A percentile compares a stretch with the other conserved stretches of the same genome.
Evolutionary conservation across 2,113 vertebrate species (phyloP).

Genomic region (Oncorhynchus tshawytscha): DNA sequence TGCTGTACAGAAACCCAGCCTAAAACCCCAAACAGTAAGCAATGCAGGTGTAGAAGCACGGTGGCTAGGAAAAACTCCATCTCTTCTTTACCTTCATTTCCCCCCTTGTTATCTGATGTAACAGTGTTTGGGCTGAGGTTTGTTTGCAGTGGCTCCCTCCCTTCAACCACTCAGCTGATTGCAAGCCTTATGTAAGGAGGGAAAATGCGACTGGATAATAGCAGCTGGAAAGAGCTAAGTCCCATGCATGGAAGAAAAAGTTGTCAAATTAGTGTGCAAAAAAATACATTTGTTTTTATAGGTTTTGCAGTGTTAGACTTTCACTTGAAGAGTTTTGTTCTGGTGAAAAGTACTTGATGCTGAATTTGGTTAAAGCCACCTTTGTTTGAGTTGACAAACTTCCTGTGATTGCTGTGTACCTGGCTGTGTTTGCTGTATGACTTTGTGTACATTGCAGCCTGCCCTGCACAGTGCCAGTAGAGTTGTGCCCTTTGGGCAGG

Average conservation of each 20-base stretch:
- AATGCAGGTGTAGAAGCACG: too few relatives aligned
- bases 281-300: too few relatives aligned
- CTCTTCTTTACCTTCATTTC: slow-evolving; percentile 29
- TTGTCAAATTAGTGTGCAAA: too few relatives aligned
- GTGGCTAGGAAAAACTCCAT: not conserved
- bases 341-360: too few relatives aligned
- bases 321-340: too few relatives aligned
- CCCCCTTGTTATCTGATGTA: slow-evolving; percentile 51
- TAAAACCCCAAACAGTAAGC: too few relatives aligned
- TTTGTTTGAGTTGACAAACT: too few relatives aligned
- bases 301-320: too few relatives aligned
- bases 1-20: too few relatives aligned
- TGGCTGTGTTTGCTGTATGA: not conserved
- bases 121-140: slow-evolving; percentile 37
- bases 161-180: slow-evolving; percentile 76
- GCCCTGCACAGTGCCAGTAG: not conserved
- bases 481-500: slow-evolving; percentile 21
- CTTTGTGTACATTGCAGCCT: not conserved
- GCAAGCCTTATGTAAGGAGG: slow-evolving; percentile 71
- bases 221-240: slow-evolving; percentile 31
- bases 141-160: slow-evolving; percentile 48
- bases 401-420: too few relatives aligned
- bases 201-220: slow-evolving; percentile 69
- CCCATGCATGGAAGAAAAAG: too few relatives aligned
- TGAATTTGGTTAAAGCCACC: too few relatives aligned